These are phyloP conservation scores for Synchiropus splendidus DNA, from an alignment of 2,113 vertebrate genomes.

Conservation along the genomic window DNA sequence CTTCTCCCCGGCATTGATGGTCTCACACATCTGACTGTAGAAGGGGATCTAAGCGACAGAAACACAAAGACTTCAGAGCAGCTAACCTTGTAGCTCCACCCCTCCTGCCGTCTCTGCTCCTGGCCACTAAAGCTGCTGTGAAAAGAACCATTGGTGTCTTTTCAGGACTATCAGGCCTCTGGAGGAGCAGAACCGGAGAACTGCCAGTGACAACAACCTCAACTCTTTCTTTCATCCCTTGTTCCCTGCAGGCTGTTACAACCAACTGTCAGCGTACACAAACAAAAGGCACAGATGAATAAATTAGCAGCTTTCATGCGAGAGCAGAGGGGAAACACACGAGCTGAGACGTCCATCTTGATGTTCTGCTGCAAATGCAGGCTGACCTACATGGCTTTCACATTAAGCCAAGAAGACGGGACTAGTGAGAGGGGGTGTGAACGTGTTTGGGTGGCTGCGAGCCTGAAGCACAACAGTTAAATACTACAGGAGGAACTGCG, in stretches of 20 bases:
- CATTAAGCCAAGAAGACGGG: too few relatives aligned
- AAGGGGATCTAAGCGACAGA: conserved; percentile 75
- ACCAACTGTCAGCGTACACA: conserved; percentile 47
- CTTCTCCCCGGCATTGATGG: conserved; percentile 77
- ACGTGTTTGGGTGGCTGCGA: conserved; percentile 8
- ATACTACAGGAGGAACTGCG: too few relatives aligned
- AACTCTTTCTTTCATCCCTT: conserved; percentile 44
- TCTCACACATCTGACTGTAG: conserved; percentile 75
- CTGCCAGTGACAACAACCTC: conserved; percentile 44
- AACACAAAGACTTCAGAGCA: conserved; percentile 12
- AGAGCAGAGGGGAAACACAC: conserved; percentile 25
- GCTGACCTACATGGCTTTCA: too few relatives aligned
- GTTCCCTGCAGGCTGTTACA: conserved; percentile 46
- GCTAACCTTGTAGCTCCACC: not conserved
- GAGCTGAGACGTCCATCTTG: conserved; percentile 2
- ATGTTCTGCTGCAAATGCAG: not conserved
- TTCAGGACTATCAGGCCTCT: conserved; percentile 41
- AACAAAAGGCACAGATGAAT: conserved; percentile 58
- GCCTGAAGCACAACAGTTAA: conserved; percentile 12
- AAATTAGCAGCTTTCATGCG: conserved; percentile 43
- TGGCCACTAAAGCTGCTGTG: conserved; percentile 31
- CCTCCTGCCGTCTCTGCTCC: conserved; percentile 10
- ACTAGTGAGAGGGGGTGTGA: conserved; percentile 1
- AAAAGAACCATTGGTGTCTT: conserved; percentile 37
- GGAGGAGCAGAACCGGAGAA: conserved; percentile 42